A percentile compares a stretch with the other conserved stretches of the same genome.
Conservation (phyloP, 2,113 vertebrate genomes). For the Pteropus alecto region DNA sequence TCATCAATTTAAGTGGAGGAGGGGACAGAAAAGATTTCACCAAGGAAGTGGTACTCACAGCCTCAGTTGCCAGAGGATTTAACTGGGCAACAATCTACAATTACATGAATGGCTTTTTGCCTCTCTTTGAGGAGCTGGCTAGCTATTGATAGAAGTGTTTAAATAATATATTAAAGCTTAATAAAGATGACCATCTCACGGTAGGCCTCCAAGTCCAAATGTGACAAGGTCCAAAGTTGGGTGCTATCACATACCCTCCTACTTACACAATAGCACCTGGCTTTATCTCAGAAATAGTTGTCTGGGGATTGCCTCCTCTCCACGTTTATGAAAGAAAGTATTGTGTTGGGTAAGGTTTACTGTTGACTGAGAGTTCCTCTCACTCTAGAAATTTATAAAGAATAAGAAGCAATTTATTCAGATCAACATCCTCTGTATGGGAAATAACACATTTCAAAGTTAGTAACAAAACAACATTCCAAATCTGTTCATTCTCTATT, state of each 20-base stretch:
- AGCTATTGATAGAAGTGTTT: background rate
- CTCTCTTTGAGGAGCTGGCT: background rate
- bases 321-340: conserved; percentile 39
- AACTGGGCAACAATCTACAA: background rate
- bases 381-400: conserved; percentile 23
- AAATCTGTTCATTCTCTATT: conserved; percentile 40
- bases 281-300: background rate
- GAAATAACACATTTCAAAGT: conserved; percentile 55
- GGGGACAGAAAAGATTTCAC: background rate
- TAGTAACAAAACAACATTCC: conserved; percentile 66
- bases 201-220: background rate
- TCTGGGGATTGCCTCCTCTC: conserved; percentile 1
- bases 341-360: conserved; percentile 21
- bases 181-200: background rate
- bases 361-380: background rate
- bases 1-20: background rate
- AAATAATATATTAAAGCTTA: background rate
- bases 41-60: background rate
- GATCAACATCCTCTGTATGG: conserved; percentile 35
- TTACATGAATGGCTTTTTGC: background rate
- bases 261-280: background rate
- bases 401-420: conserved; percentile 56
- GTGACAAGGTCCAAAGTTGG: background rate
- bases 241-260: background rate
- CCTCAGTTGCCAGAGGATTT: background rate